Conservation (phyloP, 2,113 vertebrate genomes). For the Cynoglossus semilaevis region DNA sequence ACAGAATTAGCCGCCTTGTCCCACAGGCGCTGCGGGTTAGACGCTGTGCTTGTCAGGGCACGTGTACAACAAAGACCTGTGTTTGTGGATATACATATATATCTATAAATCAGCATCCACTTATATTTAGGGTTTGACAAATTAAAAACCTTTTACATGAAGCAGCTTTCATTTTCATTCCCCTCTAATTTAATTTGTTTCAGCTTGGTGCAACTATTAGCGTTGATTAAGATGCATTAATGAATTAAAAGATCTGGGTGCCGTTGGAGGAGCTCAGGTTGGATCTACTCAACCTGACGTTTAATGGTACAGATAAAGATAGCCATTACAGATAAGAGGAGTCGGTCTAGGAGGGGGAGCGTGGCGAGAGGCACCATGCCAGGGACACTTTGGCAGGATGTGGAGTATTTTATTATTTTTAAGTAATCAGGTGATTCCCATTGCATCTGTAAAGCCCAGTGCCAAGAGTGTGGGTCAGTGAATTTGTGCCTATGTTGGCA, state of each 20-base stretch:
- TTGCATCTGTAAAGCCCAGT: slow-evolving; percentile 48
- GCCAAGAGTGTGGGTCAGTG: slow-evolving; percentile 43
- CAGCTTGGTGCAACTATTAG: slow-evolving; percentile 1
- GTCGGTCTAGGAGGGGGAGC: slow-evolving; percentile 1
- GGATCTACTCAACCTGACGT: not conserved
- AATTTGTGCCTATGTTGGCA: slow-evolving; percentile 35
- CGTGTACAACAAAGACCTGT: slow-evolving; percentile 6
- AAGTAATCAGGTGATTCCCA: slow-evolving; percentile 64
- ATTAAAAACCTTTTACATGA: slow-evolving; percentile 10
- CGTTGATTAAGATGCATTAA: slow-evolving; percentile 32
- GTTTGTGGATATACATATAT: not conserved
- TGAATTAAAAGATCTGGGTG: slow-evolving; percentile 22
- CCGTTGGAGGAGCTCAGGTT: not conserved
- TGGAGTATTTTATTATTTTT: slow-evolving; percentile 58
- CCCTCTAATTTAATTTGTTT: slow-evolving; percentile 21
- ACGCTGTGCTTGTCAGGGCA: slow-evolving; percentile 14
- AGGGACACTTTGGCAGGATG: slow-evolving; percentile 37
- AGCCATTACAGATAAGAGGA: slow-evolving; percentile 22
- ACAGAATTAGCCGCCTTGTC: slow-evolving; percentile 70
- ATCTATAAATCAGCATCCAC: not conserved
- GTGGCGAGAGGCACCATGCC: slow-evolving; percentile 22
- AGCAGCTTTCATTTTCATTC: slow-evolving; percentile 19
- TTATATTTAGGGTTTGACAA: not conserved
- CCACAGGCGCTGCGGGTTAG: slow-evolving; percentile 58
- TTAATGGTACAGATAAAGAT: slow-evolving; percentile 44